A percentile compares a stretch with the other conserved stretches of the same genome.
phyloP scores from a whole-genome alignment of 2,888 invertebrate genomes.

The Bombylius discolor region DNA sequence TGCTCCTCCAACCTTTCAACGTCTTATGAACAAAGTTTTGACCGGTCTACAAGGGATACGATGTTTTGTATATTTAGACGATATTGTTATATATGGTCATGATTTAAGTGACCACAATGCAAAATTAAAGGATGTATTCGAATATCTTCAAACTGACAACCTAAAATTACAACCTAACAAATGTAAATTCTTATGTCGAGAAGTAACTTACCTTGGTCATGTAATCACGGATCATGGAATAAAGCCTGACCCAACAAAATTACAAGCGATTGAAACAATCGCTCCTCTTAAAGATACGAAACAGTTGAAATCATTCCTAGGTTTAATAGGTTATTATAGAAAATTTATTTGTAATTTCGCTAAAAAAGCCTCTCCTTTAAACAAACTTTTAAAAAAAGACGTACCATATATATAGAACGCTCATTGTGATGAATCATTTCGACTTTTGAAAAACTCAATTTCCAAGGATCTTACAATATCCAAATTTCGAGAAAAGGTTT shows the following conservation, averaged over 20 bases:
- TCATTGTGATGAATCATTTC: slow-evolving; percentile 1
- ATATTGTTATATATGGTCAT: no score
- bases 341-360: background rate
- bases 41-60: no score
- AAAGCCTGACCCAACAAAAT: background rate
- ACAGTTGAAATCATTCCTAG: background rate
- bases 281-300: background rate
- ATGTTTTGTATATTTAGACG: no score
- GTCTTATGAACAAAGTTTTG: no score
- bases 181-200: no score
- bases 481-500: background rate
- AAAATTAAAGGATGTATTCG: no score
- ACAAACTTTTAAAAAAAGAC: background rate
- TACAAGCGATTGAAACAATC: background rate
- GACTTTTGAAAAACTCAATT: background rate
- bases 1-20: no score
- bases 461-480: background rate
- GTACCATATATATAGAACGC: background rate
- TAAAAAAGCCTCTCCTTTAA: background rate
- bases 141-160: no score
- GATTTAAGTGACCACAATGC: no score
- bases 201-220: background rate
- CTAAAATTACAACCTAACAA: no score
- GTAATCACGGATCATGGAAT: no score
- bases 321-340: background rate